A percentile compares a stretch with the other conserved stretches of the same genome.
Conservation (phyloP, 37 sponge, comb jelly and placozoan species). For the Halichondria panicea region DNA sequence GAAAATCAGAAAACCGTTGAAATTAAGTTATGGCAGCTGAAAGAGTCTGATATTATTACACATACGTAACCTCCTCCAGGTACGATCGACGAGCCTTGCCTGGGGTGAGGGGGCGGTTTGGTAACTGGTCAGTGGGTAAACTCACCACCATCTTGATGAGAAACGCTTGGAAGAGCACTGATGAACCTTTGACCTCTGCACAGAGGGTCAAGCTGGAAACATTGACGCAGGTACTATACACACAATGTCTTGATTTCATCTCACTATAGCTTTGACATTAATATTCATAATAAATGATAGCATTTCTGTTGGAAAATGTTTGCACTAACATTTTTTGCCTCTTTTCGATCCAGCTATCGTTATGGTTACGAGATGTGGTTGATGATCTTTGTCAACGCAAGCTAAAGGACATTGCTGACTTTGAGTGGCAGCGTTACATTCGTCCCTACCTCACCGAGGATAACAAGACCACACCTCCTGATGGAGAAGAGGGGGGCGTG, state of each 20-base stretch:
- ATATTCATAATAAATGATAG: not conserved
- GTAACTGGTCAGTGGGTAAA: constrained; percentile 31
- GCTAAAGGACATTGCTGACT: constrained; percentile 72
- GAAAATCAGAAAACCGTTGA: too few species aligned
- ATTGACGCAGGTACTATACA: constrained; percentile 38
- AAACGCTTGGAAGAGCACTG: constrained; percentile 52
- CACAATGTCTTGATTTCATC: not conserved
- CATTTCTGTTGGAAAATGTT: not conserved
- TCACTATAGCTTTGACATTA: not conserved
- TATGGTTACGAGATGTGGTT: constrained; percentile 77
- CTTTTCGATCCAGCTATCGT: constrained; percentile 30
- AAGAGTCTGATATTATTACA: too few species aligned
- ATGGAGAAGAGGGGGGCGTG: not conserved
- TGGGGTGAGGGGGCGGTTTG: constrained; percentile 49
- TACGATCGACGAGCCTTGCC: constrained; percentile 76
- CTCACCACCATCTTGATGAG: constrained; percentile 45
- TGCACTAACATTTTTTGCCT: not conserved
- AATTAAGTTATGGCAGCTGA: too few species aligned
- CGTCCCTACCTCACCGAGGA: constrained; percentile 39
- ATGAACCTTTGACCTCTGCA: constrained; percentile 12
- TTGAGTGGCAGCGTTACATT: constrained; percentile 85
- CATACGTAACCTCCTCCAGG: too few species aligned
- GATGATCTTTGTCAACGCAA: constrained; percentile 80
- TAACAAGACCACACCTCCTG: too few species aligned
- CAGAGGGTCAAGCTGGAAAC: constrained; percentile 52